Evolutionary conservation across 2,888 invertebrate genomes (phyloP).

Genomic region (Ligdia adustata): DNA sequence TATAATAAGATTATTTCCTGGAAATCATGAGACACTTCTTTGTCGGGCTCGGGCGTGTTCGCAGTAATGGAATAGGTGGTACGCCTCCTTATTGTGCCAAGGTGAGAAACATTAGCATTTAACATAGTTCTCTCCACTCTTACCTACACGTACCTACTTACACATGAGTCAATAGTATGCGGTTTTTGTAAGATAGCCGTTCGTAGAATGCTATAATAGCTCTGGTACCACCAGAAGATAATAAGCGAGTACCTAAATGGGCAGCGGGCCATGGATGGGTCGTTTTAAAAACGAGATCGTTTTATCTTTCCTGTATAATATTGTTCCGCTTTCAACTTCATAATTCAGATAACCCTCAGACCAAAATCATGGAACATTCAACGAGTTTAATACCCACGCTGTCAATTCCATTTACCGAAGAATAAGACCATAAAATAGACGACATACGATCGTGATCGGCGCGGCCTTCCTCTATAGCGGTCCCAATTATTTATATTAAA

Average conservation of each 20-base stretch:
- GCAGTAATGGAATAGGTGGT: constrained; percentile 28
- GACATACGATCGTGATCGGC: constrained; percentile 63
- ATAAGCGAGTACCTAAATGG: background rate
- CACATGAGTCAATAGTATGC: constrained; percentile 10
- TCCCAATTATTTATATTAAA: constrained; percentile 68
- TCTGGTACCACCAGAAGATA: background rate
- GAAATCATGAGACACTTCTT: constrained; percentile 69
- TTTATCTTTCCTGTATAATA: background rate
- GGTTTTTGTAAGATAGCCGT: constrained; percentile 1
- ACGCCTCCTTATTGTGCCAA: constrained; percentile 24
- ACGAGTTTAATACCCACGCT: constrained; percentile 34
- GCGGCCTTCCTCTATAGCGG: constrained; percentile 63
- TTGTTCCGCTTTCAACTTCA: constrained; percentile 7
- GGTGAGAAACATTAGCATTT: constrained; percentile 25
- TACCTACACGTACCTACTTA: constrained; percentile 1
- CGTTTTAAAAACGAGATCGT: background rate
- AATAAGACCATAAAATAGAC: constrained; percentile 51
- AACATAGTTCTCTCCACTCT: constrained; percentile 16
- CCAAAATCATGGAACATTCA: constrained; percentile 27
- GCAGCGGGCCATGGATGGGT: background rate
- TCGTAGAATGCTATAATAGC: constrained; percentile 10
- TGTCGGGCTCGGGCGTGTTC: constrained; percentile 32
- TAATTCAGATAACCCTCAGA: constrained; percentile 23
- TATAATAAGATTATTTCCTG: constrained; percentile 79
- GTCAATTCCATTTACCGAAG: constrained; percentile 46